These are phyloP conservation scores for Apodemus sylvaticus DNA, from an alignment of 2,113 vertebrate genomes.

Conservation along the genomic window DNA sequence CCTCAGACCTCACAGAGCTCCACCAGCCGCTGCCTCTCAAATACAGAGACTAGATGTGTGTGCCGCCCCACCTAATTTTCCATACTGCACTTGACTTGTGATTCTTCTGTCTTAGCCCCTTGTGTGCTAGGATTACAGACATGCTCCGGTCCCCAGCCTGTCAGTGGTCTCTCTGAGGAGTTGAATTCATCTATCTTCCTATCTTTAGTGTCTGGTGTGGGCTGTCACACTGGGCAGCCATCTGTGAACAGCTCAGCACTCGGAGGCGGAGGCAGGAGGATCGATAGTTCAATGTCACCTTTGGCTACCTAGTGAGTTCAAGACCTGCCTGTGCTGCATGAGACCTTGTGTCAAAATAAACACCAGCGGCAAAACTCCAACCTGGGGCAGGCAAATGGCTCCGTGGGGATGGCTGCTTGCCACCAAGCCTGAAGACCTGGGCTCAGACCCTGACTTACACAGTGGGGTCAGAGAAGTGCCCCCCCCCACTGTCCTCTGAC, in stretches of 20 bases:
- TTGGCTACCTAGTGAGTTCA: no score
- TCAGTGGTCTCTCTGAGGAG: neutral
- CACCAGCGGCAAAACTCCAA: neutral
- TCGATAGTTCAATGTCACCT: neutral
- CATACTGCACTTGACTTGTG: neutral
- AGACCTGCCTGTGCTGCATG: neutral
- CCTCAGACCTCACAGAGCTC: neutral
- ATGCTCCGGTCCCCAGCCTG: neutral
- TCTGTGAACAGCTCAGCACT: neutral
- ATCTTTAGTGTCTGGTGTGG: neutral
- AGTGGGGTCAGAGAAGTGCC: neutral
- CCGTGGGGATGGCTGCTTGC: neutral
- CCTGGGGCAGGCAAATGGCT: neutral
- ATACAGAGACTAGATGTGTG: neutral
- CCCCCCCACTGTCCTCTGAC: neutral
- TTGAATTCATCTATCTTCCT: neutral
- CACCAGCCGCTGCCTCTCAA: neutral
- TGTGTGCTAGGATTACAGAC: neutral
- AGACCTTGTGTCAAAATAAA: neutral
- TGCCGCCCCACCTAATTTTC: neutral
- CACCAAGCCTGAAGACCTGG: neutral
- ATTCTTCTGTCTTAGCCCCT: neutral
- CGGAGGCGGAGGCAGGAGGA: neutral
- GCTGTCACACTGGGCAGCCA: neutral
- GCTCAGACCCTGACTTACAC: neutral